Base-by-base conservation (phyloP, 2,888 invertebrate species). In the Campoplex nolae region DNA sequence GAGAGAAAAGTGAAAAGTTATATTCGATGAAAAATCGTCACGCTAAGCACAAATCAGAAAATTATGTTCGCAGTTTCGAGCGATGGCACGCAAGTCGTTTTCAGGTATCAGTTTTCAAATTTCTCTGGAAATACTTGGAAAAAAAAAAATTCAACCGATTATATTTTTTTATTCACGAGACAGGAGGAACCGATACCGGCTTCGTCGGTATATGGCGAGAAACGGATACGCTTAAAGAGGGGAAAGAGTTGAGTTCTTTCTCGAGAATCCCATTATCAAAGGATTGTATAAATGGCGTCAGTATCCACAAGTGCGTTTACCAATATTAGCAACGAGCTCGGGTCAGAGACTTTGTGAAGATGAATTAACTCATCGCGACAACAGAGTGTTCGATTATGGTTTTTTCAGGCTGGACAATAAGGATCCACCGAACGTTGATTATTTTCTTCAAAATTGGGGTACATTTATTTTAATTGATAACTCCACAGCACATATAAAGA, bases 251-350 rank as follows among this genome's bases (percentile, higher is more conserved):
- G 58, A 51, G 84, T 62, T 84, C 90, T 13, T 42, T 62, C 9
- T 88, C 89, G 68, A 89, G 87, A 83, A 90, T 92, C 83, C 68
- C 89, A 62, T 45, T 94, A 68, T 93, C 94, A 90, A 95, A 94
- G 58, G 98, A 98, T 92, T 97, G 97, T 92, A 96, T 97, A 87
- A 99, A 99, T 95, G 98, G 99, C 56, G 95, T 98, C n/a, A 97
- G 97, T 89, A 95, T 98, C 78, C 98, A 99, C 95, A 98, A 97
- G 18, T 96, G n/a, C n/a, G 94, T 71, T 95, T 97, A 86, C 98
- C 98, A 0, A 96, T 99, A 74, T 89, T 99, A 91, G 98, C 98
- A 0, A 97, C 98, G 0, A 96, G 97, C 23, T 97, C 98, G 0
- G 99, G 99, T 0, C 98, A 98, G 92, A 90, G 38, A 6, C 89